These are phyloP conservation scores for Cyclopterus lumpus DNA, from an alignment of 2,797 vertebrate species.

Conservation along the genomic window DNA sequence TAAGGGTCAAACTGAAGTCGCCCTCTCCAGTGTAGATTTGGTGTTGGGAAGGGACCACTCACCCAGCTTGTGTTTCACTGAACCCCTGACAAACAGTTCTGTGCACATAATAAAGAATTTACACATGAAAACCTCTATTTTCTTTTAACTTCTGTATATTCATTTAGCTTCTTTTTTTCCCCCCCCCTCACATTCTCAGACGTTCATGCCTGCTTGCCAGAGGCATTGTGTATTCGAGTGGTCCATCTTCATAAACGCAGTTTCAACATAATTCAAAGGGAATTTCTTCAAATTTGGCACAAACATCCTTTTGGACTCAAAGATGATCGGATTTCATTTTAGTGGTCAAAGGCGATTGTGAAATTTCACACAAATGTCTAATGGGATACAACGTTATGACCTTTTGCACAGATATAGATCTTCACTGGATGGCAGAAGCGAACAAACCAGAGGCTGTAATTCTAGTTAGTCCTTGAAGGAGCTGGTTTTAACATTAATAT, in stretches of 20 bases:
- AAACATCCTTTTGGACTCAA: not conserved
- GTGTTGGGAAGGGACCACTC: conserved; percentile 71
- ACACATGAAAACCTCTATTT: conserved; percentile 70
- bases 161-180: not conserved
- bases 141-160: not conserved
- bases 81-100: conserved; percentile 81
- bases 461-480: not conserved
- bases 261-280: not conserved
- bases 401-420: too few species aligned
- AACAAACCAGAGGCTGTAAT: not conserved
- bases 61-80: conserved; percentile 77
- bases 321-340: not conserved
- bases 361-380: too few species aligned
- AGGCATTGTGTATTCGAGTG: not conserved
- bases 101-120: conserved; percentile 89
- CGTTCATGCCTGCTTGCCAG: too few species aligned
- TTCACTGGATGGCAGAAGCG: too few species aligned
- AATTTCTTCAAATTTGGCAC: not conserved
- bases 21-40: conserved; percentile 63
- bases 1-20: conserved; percentile 62
- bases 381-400: too few species aligned
- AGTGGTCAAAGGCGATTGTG: not conserved
- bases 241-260: not conserved
- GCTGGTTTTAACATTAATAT: not conserved
- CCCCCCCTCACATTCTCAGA: not conserved